phyloP scores from a whole-genome alignment of 2,888 invertebrate species.

The Drosophila niveifrons region DNA sequence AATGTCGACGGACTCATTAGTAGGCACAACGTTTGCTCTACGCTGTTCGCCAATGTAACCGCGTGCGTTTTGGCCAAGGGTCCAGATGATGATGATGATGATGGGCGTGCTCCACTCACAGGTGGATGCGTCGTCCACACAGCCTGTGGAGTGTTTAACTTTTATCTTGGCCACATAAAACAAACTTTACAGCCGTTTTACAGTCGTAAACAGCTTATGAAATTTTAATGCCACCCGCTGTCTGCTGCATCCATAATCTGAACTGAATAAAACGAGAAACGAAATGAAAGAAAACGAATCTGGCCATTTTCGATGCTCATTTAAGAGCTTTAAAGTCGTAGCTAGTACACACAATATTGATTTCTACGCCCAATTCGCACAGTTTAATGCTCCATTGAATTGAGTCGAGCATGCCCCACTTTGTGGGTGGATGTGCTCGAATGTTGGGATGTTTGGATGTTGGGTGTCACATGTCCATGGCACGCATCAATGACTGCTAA shows the following conservation, averaged over 20 bases:
- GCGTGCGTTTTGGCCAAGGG: constrained; percentile 1
- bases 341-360: constrained; percentile 50
- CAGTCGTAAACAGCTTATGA: constrained; percentile 76
- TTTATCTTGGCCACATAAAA: constrained; percentile 63
- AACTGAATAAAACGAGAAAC: not conserved
- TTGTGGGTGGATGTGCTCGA: not conserved
- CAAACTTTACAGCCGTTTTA: constrained; percentile 71
- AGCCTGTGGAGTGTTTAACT: constrained; percentile 45
- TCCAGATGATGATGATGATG: too few relatives aligned
- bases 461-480: constrained; percentile 44
- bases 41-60: constrained; percentile 46
- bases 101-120: not conserved
- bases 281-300: constrained; percentile 28
- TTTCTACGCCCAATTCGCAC: constrained; percentile 59
- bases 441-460: constrained; percentile 4
- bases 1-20: constrained; percentile 70
- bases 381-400: constrained; percentile 68
- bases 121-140: constrained; percentile 19
- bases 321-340: constrained; percentile 44
- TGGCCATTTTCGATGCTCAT: constrained; percentile 29
- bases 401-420: constrained; percentile 12
- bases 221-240: constrained; percentile 62
- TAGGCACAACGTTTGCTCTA: constrained; percentile 67
- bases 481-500: constrained; percentile 53
- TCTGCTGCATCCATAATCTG: not conserved